Conservation (phyloP, 2,888 invertebrate genomes). For the Heterodera filipjevi region DNA sequence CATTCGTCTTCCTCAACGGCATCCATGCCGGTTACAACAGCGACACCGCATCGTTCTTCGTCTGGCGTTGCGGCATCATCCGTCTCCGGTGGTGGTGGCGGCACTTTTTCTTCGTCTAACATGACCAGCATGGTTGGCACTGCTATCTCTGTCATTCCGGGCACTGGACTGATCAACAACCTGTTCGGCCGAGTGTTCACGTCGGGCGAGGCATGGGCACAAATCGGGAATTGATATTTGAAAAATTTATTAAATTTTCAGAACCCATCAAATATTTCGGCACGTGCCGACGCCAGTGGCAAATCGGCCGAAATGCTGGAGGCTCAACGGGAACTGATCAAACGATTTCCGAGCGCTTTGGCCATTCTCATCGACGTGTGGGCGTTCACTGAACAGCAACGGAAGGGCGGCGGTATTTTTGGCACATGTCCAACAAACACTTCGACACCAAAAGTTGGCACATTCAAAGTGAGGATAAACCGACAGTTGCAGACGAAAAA, state of each 20-base stretch:
- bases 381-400: constrained; percentile 72
- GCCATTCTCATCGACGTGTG: constrained; percentile 78
- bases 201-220: constrained; percentile 28
- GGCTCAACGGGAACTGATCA: constrained; percentile 78
- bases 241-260: constrained; percentile 7
- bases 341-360: constrained; percentile 80
- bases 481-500: no score
- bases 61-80: neutral
- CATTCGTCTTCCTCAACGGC: constrained; percentile 3
- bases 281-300: constrained; percentile 29
- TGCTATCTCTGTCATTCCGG: constrained; percentile 60
- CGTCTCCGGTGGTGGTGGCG: neutral
- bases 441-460: constrained; percentile 4
- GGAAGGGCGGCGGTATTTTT: constrained; percentile 43
- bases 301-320: constrained; percentile 51
- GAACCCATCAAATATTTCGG: constrained; percentile 19
- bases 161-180: constrained; percentile 77
- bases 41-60: neutral
- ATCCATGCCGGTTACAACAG: neutral
- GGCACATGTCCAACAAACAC: neutral
- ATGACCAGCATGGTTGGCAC: constrained; percentile 47
- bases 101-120: constrained; percentile 29
- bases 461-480: neutral
- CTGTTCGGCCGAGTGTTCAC: constrained; percentile 77
- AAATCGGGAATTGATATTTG: no score